Conservation (phyloP, 2,113 vertebrate genomes). For the Psittacula cyanocephala region DNA sequence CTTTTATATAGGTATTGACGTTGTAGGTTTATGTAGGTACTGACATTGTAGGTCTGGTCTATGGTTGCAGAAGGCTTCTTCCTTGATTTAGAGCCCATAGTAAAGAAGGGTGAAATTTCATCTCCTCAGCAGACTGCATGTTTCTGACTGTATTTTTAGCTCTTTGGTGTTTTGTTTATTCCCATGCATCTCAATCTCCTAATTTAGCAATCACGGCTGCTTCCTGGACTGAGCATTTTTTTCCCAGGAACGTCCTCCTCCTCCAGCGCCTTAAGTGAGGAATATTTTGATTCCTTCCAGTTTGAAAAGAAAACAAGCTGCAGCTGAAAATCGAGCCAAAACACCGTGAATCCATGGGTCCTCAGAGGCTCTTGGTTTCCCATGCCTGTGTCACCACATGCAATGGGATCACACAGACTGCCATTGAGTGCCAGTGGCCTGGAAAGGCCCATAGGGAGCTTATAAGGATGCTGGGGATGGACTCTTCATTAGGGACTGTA, state of each 20-base stretch:
- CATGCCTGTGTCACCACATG: accelerated
- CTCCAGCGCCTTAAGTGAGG: background rate
- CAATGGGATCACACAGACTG: accelerated
- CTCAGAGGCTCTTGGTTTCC: background rate
- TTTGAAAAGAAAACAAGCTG: background rate
- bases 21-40: background rate
- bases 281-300: background rate
- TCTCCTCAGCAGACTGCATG: background rate
- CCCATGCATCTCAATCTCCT: background rate
- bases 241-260: background rate
- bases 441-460: background rate
- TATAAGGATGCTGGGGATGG: no score
- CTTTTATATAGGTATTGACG: background rate
- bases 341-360: background rate
- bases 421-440: background rate
- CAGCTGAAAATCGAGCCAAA: background rate
- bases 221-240: background rate
- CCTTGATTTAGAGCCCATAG: background rate
- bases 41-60: background rate
- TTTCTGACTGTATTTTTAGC: background rate
- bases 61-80: background rate
- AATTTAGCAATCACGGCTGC: background rate
- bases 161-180: background rate
- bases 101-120: background rate
- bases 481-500: no score